These are phyloP conservation scores for Tetragonisca angustula DNA, from an alignment of 2,888 invertebrate species.

Conservation along the genomic window DNA sequence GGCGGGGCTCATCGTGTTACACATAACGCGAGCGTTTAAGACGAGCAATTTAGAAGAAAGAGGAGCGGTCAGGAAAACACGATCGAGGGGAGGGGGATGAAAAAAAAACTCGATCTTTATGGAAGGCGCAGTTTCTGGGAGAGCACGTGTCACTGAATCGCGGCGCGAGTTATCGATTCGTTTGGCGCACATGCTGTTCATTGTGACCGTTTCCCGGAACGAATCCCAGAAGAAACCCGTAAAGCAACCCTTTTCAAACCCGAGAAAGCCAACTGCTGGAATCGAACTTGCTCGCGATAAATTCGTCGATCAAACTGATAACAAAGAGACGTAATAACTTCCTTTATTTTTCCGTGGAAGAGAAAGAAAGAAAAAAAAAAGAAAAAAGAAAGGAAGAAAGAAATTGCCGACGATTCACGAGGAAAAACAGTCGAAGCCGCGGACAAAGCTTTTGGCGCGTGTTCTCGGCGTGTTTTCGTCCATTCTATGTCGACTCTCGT, in stretches of 20 bases:
- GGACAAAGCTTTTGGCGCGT: too few relatives aligned
- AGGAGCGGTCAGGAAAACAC: not conserved
- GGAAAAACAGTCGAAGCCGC: too few relatives aligned
- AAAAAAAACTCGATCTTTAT: not conserved
- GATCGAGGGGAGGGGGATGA: too few relatives aligned
- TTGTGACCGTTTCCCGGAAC: constrained; percentile 23
- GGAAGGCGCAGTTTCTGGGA: constrained; percentile 26
- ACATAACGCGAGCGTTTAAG: not conserved
- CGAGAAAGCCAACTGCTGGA: constrained; percentile 10
- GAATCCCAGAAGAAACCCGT: constrained; percentile 11
- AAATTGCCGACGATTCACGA: too few relatives aligned
- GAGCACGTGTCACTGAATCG: constrained; percentile 42
- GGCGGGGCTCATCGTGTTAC: not conserved
- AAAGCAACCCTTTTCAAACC: constrained; percentile 7
- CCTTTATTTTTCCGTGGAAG: not conserved
- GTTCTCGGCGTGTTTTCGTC: not conserved
- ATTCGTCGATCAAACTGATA: not conserved
- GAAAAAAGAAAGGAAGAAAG: too few relatives aligned
- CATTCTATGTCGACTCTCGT: not conserved
- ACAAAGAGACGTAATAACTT: not conserved
- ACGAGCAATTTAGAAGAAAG: not conserved
- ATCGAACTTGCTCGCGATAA: constrained; percentile 5
- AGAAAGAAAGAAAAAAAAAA: not conserved
- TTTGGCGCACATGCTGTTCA: constrained; percentile 32
- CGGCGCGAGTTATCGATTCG: constrained; percentile 38